Evolutionary conservation across 2,113 vertebrate genomes (phyloP).

Genomic region (Fregetta grallaria): DNA sequence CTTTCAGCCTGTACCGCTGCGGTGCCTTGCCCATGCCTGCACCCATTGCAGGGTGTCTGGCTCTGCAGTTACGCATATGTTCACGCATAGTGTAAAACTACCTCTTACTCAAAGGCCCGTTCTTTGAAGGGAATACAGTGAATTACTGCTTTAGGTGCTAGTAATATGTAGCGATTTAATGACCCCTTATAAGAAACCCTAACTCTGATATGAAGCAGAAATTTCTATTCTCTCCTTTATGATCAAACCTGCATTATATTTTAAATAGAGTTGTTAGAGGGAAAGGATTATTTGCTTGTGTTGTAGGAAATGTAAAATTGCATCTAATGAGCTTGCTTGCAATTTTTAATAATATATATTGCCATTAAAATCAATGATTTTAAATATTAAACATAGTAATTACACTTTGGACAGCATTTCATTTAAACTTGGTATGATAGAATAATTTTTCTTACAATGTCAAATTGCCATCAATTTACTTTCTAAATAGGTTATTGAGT

Average conservation of each 20-base stretch:
- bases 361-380: not conserved
- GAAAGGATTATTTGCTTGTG: not conserved
- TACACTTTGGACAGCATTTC: not conserved
- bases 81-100: not conserved
- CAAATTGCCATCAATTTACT: not conserved
- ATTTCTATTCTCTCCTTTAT: not conserved
- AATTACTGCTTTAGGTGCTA: not conserved
- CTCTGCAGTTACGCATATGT: rapidly evolving
- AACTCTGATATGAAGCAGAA: not conserved
- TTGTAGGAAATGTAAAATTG: not conserved
- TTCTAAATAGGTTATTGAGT: not conserved
- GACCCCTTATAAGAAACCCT: not conserved
- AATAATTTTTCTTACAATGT: not conserved
- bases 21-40: rapidly evolving
- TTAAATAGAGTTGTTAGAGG: not conserved
- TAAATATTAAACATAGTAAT: constrained; percentile 7
- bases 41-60: not conserved
- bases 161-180: not conserved
- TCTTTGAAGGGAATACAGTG: not conserved
- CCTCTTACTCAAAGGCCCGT: not conserved
- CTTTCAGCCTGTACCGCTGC: not conserved
- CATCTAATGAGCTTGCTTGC: not conserved
- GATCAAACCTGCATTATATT: not conserved
- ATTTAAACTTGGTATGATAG: not conserved
- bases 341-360: not conserved